Percentiles rank a stretch among this genome's conserved stretches.
phyloP scores from a whole-genome alignment of 1,140 invertebrate genomes.

The Drusus annulatus region DNA sequence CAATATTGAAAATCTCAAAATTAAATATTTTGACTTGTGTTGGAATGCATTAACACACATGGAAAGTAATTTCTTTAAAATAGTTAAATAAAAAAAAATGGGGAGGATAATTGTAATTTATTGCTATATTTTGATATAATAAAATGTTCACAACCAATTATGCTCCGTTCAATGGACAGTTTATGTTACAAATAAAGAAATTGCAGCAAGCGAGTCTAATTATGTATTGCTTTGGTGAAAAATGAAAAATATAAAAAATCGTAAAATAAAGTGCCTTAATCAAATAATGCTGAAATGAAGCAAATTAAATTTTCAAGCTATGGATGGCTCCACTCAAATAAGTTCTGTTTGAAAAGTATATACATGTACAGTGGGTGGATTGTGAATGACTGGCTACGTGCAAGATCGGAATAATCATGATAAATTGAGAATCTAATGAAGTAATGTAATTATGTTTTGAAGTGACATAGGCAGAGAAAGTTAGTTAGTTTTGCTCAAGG shows the following conservation, averaged over 20 bases:
- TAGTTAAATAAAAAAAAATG: too few species aligned
- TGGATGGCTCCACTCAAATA: constrained; percentile 3
- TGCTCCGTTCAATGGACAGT: constrained; percentile 22
- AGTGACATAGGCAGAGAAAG: too few species aligned
- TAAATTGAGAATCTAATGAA: not conserved
- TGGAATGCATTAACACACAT: too few species aligned
- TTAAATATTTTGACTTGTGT: too few species aligned
- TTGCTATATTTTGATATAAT: too few species aligned
- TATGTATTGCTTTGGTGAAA: constrained; percentile 10
- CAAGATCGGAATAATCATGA: not conserved
- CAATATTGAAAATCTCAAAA: too few species aligned
- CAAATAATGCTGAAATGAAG: constrained; percentile 20
- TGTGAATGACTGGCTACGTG: not conserved
- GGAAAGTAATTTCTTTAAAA: too few species aligned
- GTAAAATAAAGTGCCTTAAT: constrained; percentile 33
- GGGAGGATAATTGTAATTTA: too few species aligned
- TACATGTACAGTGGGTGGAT: not conserved
- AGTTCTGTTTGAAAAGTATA: not conserved
- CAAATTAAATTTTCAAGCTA: constrained; percentile 13
- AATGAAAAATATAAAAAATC: constrained; percentile 26
- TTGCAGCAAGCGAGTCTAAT: constrained; percentile 31
- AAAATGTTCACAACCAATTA: too few species aligned
- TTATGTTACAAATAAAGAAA: constrained; percentile 2
- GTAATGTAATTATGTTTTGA: too few species aligned
- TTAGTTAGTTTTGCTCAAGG: too few species aligned